These are phyloP conservation scores for Enteromius viviparus DNA, from an alignment of 2,797 vertebrate species.

Conservation along the genomic window DNA sequence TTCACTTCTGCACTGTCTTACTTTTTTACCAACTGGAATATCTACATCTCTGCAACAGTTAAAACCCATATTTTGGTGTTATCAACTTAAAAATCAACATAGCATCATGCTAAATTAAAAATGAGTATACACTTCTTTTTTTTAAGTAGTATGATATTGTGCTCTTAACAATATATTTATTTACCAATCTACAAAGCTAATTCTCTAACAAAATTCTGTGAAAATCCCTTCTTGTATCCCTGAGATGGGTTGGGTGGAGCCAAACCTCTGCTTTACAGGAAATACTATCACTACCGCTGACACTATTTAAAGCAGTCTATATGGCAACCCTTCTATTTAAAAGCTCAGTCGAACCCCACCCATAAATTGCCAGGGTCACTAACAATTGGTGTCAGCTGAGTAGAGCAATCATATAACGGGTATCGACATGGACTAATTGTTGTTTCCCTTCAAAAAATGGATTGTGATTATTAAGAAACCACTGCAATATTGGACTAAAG, in stretches of 20 bases:
- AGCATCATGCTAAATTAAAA: background rate
- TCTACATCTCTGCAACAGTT: background rate
- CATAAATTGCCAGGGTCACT: constrained; percentile 42
- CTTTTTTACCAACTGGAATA: constrained; percentile 1
- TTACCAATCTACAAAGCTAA: background rate
- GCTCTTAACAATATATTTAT: background rate
- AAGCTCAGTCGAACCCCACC: constrained; percentile 32
- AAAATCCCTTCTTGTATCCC: background rate
- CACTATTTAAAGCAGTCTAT: constrained; percentile 54
- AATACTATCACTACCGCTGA: constrained; percentile 50
- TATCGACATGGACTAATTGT: background rate
- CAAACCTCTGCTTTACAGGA: constrained; percentile 47
- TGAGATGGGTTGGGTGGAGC: constrained; percentile 38
- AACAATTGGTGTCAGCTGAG: constrained; percentile 15
- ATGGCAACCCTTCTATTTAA: constrained; percentile 47
- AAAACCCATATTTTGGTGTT: background rate
- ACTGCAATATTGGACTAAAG: background rate
- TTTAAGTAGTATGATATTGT: background rate
- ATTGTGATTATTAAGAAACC: background rate
- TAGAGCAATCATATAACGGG: background rate
- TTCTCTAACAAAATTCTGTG: background rate
- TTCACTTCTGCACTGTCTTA: background rate
- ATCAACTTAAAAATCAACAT: background rate
- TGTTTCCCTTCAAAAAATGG: background rate
- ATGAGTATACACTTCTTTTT: background rate